Percentiles rank a stretch among this genome's conserved stretches.
Conservation (phyloP, 2,888 invertebrate species). For the Imbricaverruca yamaguchii region DNA sequence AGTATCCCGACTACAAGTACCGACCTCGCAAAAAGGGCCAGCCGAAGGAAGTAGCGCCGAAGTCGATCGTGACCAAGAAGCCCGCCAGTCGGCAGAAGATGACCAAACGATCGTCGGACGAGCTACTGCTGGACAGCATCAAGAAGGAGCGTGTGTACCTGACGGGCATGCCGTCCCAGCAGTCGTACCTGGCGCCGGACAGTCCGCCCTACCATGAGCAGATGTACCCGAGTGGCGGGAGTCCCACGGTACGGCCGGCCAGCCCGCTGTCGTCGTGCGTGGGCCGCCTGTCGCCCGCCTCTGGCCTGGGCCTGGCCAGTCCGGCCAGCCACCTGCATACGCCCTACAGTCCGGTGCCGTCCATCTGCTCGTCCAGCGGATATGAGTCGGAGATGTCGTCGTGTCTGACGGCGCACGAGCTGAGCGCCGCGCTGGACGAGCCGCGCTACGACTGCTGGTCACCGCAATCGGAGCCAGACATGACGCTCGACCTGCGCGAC, state of each 20-base stretch:
- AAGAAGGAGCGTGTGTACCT: too few species aligned
- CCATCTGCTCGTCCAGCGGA: constrained; percentile 10
- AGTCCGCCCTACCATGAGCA: background rate
- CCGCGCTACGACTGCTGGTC: background rate
- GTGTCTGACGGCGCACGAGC: background rate
- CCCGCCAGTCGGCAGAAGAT: background rate
- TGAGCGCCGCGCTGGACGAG: background rate
- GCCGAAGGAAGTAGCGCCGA: background rate
- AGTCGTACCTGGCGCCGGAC: background rate
- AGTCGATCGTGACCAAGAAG: background rate
- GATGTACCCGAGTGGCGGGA: background rate
- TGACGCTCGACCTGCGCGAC: background rate
- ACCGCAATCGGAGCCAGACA: background rate
- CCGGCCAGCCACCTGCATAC: constrained; percentile 12
- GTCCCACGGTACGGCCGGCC: background rate
- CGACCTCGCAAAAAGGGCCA: constrained; percentile 25
- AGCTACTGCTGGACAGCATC: too few species aligned
- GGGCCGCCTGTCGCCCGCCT: background rate
- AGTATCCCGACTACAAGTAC: constrained; percentile 28
- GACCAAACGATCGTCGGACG: too few species aligned
- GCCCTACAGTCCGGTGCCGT: constrained; percentile 8
- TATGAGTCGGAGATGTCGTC: background rate
- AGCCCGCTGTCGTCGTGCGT: background rate
- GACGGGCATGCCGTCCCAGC: background rate
- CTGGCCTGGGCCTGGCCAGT: background rate